Evolutionary conservation across 2,797 vertebrate genomes (phyloP), one percentile per base, ranked within the genome.

Genomic region (Anguilla marmorata): DNA sequence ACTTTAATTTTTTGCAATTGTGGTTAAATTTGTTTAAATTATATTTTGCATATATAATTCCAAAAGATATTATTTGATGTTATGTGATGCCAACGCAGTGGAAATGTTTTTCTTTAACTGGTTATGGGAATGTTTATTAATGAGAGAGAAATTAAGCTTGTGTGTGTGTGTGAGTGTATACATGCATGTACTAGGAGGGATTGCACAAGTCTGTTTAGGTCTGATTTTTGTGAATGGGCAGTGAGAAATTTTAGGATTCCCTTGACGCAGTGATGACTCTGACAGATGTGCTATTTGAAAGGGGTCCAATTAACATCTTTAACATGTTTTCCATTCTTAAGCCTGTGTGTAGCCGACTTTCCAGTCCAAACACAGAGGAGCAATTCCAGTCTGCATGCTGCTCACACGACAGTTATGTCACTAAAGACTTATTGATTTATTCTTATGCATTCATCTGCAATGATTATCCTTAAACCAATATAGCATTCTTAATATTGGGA

Each of bases 241-340:
- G 89, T 91, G 89, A 94, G 93, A 94, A 91, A 93, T 94, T 93
- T 94, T 92, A 94, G 91, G 45, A 89, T 87, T 94, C 94, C 94
- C 93, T 85, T 92, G 95, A 94, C 84, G 89, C 91, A 90, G 90
- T 95, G 94, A 97, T 96, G 90, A 88, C 89, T 94, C 92, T 94
- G 93, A 94, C 96, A 96, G 96, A 95, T 96, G 95, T 96, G 95
- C 92, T 95, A 94, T 91, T 88, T 90, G 94, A 95, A 94, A 90
- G 86, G 89, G 90, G 90, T 54, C 92, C 87, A 85, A 80, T 93
- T 85, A 79, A 69, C 74, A 86, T 87, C 86, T 83, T 37, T 86
- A 88, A 79, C 91, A 85, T 80, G 90, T 90, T 91, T 92, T 90
- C 48, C 83, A 89, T 87, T 80, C 85, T 52, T 37, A 33, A 66